A percentile compares a stretch with the other conserved stretches of the same genome.
These are phyloP conservation scores for Dolichotis patagonum DNA, from an alignment of 2,113 vertebrate genomes.

Conservation along the genomic window DNA sequence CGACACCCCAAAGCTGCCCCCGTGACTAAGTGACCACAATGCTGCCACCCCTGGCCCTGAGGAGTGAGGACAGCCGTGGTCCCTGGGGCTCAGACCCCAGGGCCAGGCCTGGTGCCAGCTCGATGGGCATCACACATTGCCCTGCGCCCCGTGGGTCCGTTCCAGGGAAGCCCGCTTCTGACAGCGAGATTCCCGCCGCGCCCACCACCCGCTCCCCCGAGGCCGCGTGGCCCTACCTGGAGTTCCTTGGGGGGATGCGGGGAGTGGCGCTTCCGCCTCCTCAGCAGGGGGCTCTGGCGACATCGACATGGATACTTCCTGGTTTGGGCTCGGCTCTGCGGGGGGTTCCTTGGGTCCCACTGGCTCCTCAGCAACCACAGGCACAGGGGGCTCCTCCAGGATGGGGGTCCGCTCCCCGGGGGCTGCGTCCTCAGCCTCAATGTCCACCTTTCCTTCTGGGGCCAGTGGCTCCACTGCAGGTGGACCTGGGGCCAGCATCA, in stretches of 20 bases:
- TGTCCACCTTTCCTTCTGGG: slow-evolving; percentile 79
- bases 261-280: not conserved
- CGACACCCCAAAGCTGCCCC: too few relatives aligned
- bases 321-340: not conserved
- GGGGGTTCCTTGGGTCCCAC: slow-evolving; percentile 65
- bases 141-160: not conserved
- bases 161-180: not conserved
- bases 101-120: not conserved
- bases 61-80: fast-evolving
- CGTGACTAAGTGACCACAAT: not conserved
- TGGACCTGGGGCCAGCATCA: not conserved
- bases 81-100: not conserved
- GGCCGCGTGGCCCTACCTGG: slow-evolving; percentile 49
- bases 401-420: slow-evolving; percentile 77
- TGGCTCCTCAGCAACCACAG: slow-evolving; percentile 71
- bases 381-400: slow-evolving; percentile 71
- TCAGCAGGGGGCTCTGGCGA: slow-evolving; percentile 33
- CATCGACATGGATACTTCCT: slow-evolving; percentile 33
- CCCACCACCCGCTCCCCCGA: not conserved
- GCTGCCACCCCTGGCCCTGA: not conserved
- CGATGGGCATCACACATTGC: not conserved
- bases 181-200: not conserved
- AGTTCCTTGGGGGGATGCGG: not conserved
- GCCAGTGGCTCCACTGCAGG: slow-evolving; percentile 39
- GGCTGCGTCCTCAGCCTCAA: slow-evolving; percentile 78